Evolutionary conservation across 30 jellyfish, hydroid and myxozoan genomes (phyloP), one percentile per base, ranked within the genome.

Genomic region (Aurelia coerulea): DNA sequence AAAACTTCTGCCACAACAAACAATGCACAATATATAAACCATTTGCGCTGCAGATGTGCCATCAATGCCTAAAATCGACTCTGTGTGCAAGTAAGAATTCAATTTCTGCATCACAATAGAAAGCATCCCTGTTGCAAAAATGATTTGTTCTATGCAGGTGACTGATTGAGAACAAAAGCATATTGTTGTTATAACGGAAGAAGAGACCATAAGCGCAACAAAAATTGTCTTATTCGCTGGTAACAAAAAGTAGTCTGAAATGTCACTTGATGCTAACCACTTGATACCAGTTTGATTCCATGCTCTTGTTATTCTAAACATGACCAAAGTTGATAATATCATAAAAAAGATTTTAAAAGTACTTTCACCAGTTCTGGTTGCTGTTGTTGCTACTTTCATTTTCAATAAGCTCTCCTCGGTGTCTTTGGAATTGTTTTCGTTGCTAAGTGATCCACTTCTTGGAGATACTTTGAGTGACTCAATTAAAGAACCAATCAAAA

Each of bases 211-310:
- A 51, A 65, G 32, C 10, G n/a, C 18, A 18, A 50, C 19, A 37
- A 16, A 8, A 3, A 39, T 13, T 16, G 5, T 62, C 51, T 70
- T 37, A 3, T 41, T 39, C 16, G 10, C 59, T 6, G 71, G 59
- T 8, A 11, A 42, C 2, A 84, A 33, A 0, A 90, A 49, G 33
- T 8, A 19, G 59, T 88, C 93, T 3, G 87, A 68, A 7, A 92
- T 18, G 65, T 92, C 98, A 15, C 53, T 15, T 66, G 41, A 63
- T 35, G 37, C 83, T 0, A 83, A 51, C 96, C 96, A 93, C 56
- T 88, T 89, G 1, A 93, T 95, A 31, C 98, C 98, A 3, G 97
- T 93, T 34, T 87, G 97, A 56, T 93, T 89, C 98, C 98, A 93
- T 23, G 91, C 74, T 68, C 85, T 68, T 12, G 62, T 56, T 4